Base-by-base conservation (phyloP, 2,888 invertebrate genomes). In the Stegophylla sp. region DNA sequence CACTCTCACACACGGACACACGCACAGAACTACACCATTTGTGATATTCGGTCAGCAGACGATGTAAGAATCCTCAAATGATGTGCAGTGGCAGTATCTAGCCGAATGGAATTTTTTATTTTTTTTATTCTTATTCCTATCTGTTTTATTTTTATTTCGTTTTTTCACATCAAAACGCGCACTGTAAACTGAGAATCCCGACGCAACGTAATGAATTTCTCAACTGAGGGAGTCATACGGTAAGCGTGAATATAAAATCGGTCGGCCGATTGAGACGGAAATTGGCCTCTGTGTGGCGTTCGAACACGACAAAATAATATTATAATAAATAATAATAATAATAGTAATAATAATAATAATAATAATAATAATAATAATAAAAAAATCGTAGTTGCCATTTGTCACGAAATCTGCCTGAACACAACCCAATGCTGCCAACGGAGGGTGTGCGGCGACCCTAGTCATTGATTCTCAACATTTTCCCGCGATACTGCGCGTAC, bases 381-480 rank as follows among this genome's bases (percentile, higher is more conserved):
- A 45, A 61, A 71, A 41, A 71, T 34, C 69, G 61, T 71, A 79
- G 79, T 79, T 79, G 79, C 79, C 79, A 79, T 79, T 79, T 71
- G 79, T 79, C 79, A 79, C 69, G 77, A 69, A 77, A 79, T 69
- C 71, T 41, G 61, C 79, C 41, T 71, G 79, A 79, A 79, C 71
- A 23, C 23, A n/a, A 51, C 59, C 79, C 79, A 79, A 71, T 79
- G 79, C 26, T 79, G 69, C 79, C 79, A 79, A 79, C 79, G 34
- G 71, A 79, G 79, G 79, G 79, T 79, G 79, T 79, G 7, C 51
- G 41, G 13, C 75, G 66, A 66, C 66, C 66, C 61, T 12, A 10
- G 59, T 9, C 79, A 79, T 61, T 71, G 79, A 48, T 71, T 79
- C 79, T 34, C 51, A 79, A 79, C 64, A n/a, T 76, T 43, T 66